Percentiles rank a stretch among this genome's conserved stretches.
Evolutionary conservation across 1,140 invertebrate species (phyloP).

Genomic region (Drosophila erecta): DNA sequence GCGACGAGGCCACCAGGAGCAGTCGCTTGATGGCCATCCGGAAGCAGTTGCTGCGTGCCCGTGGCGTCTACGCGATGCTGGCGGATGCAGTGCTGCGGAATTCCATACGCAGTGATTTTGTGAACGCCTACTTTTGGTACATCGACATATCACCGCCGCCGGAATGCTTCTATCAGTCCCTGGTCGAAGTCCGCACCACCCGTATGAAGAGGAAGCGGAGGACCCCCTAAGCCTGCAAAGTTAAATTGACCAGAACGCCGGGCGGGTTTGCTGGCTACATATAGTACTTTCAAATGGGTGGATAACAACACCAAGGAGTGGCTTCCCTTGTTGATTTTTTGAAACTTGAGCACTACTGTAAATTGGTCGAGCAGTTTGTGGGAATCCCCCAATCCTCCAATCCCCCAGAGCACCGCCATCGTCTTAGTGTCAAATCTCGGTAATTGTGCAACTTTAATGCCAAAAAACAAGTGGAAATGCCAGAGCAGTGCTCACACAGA

Average conservation of each 20-base stretch:
- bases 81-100: background rate
- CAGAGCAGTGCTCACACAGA: constrained; percentile 24
- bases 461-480: constrained; percentile 71
- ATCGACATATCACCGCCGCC: background rate
- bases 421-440: constrained; percentile 74
- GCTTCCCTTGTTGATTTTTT: constrained; percentile 20
- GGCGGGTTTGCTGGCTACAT: background rate
- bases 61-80: constrained; percentile 25
- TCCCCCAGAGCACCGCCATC: constrained; percentile 6
- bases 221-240: constrained; percentile 33
- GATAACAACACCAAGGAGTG: background rate
- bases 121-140: constrained; percentile 18
- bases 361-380: constrained; percentile 54
- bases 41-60: constrained; percentile 28
- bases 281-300: background rate
- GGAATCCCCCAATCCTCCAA: constrained; percentile 6
- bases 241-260: constrained; percentile 59
- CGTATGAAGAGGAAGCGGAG: background rate
- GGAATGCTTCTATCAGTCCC: background rate
- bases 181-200: background rate
- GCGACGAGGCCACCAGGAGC: background rate
- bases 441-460: constrained; percentile 77
- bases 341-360: constrained; percentile 64
- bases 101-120: constrained; percentile 1
- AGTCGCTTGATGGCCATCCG: constrained; percentile 12